Percentiles rank a stretch among this genome's conserved stretches.
Conservation (phyloP, 2,888 invertebrate species). For the Drosophila meridionalis region DNA sequence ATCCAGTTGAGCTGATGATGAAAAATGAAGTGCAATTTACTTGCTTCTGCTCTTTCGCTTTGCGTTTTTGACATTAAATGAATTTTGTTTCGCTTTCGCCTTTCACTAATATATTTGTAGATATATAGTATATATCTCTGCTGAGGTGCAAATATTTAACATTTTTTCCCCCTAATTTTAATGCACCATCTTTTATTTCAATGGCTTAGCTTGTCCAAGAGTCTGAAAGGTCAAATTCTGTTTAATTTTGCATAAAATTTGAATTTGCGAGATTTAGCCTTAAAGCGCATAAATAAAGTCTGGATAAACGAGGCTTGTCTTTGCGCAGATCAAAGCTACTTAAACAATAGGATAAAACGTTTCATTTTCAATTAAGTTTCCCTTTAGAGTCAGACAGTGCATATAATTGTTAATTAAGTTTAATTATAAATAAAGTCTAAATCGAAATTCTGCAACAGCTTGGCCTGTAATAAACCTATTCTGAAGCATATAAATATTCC, state of each 20-base stretch:
- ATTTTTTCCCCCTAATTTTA: not conserved
- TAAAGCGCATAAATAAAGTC: not conserved
- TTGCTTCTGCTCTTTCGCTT: not conserved
- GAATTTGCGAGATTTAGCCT: not conserved
- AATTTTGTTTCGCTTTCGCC: not conserved
- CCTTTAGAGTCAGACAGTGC: not conserved
- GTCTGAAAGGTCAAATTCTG: not conserved
- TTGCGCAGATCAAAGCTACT: not conserved
- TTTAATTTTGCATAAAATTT: constrained; percentile 6
- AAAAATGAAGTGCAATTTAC: constrained; percentile 34
- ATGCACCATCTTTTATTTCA: constrained; percentile 2
- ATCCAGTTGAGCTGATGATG: constrained; percentile 31
- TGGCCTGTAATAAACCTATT: not conserved
- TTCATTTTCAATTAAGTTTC: not conserved
- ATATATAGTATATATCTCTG: not conserved
- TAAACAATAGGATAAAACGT: constrained; percentile 1
- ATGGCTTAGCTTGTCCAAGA: not conserved
- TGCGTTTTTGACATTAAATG: constrained; percentile 4
- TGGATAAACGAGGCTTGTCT: not conserved
- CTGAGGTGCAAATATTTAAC: not conserved
- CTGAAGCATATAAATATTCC: not conserved
- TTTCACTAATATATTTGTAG: not conserved
- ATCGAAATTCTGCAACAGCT: not conserved
- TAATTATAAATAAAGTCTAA: not conserved
- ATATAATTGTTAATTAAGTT: not conserved